Evolutionary conservation across 2,888 invertebrate genomes (phyloP).

Genomic region (Coremacera marginata): DNA sequence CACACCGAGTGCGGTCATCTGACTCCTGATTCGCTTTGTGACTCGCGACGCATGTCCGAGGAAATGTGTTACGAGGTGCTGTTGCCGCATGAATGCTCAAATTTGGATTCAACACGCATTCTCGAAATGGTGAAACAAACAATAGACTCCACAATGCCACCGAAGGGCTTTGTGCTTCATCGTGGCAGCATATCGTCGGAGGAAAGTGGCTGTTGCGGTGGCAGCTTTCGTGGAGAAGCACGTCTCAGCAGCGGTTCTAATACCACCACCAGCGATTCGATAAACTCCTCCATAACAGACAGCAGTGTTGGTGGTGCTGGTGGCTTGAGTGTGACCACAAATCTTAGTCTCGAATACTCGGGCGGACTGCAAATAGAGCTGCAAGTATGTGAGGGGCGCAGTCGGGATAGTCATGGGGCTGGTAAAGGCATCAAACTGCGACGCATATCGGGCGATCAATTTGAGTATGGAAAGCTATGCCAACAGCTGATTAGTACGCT

Average conservation of each 20-base stretch:
- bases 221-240: constrained; percentile 44
- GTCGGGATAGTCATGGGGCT: constrained; percentile 71
- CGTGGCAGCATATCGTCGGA: constrained; percentile 63
- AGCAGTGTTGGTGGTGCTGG: constrained; percentile 41
- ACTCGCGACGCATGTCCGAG: constrained; percentile 68
- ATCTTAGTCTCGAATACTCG: constrained; percentile 80
- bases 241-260: constrained; percentile 56
- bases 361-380: constrained; percentile 89
- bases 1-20: constrained; percentile 67
- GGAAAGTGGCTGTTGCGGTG: constrained; percentile 52
- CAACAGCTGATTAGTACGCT: constrained; percentile 89
- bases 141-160: constrained; percentile 83
- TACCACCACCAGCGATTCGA: constrained; percentile 46
- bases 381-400: constrained; percentile 81
- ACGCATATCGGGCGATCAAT: constrained; percentile 88
- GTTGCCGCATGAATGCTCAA: constrained; percentile 83
- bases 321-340: constrained; percentile 66
- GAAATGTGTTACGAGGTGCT: constrained; percentile 78
- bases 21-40: constrained; percentile 68
- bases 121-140: constrained; percentile 84
- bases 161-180: constrained; percentile 75
- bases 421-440: constrained; percentile 87
- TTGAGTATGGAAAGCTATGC: constrained; percentile 88
- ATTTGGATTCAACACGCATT: constrained; percentile 83
- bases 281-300: constrained; percentile 26